Base-by-base conservation (phyloP, 2,888 invertebrate species). In the Oscheius sp. region DNA sequence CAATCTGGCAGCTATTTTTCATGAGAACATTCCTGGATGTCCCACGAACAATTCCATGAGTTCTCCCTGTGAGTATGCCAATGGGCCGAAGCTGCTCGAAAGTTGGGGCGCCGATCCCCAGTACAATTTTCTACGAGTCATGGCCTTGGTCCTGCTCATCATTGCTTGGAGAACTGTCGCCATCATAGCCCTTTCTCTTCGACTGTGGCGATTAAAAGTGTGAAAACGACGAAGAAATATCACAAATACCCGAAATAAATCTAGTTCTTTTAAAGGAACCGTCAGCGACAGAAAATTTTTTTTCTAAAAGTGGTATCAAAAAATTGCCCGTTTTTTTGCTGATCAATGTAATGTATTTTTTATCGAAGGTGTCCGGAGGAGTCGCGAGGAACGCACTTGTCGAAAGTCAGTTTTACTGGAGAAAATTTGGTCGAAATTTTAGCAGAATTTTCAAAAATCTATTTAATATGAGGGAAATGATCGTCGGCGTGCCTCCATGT, bases 61-160 rank as follows among this genome's bases (percentile, higher is more conserved):
- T 27, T 25, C 1, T 0, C 13, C 0, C 12, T 52, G 52, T 29
- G 71, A 41, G 41, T 27, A 41, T 27, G 35, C 52, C 12, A 27
- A 49, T 1, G 53, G 52, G 13, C 23, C 63, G 18, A 43, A 63
- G 46, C 25, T 74, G 27, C 56, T 77, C 16, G 46, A 23, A 1
- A 55, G 52, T 29, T 69, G 72, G 43, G 70, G 69, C 56, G 66
- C 73, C 29, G 16, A 73, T 16, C 63, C 69, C 13, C 46, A 46
- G n/a, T 35, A 73, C 52, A 71, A 61, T 21, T 77, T 72, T 73
- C n/a, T 45, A 49, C 69, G 73, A 23, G 73, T 77, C 29, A 52
- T 63, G 2, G 74, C 69, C 7, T 46, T 77, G 16, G 58, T 52
- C 6, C 64, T 49, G 12, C 66, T 77, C 64, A 23, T 75, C 12